Conservation (phyloP, 2,113 vertebrate genomes). For the Barnardius zonarius region DNA sequence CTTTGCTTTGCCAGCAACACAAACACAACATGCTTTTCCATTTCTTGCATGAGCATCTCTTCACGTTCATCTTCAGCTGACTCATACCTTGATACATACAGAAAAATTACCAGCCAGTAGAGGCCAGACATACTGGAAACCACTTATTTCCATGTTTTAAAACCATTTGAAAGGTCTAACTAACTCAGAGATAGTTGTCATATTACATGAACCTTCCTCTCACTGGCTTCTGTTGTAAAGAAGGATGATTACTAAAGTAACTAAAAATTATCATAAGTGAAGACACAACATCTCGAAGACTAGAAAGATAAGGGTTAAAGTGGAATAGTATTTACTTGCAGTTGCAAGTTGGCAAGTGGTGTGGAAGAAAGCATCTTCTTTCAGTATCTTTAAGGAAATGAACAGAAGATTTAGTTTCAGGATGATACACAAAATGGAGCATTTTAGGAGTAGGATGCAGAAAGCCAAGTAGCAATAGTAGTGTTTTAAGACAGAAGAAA, state of each 20-base stretch:
- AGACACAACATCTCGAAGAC: background rate
- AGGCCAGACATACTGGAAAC: background rate
- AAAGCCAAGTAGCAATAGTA: background rate
- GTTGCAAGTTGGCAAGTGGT: background rate
- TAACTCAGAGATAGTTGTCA: background rate
- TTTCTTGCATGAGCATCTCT: conserved; percentile 7
- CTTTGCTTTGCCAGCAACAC: background rate
- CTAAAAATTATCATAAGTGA: background rate
- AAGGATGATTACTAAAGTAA: background rate
- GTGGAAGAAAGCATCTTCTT: background rate
- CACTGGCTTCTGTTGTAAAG: background rate
- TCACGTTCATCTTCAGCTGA: conserved; percentile 19
- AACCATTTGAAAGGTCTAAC: background rate
- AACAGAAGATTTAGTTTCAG: background rate
- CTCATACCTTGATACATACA: background rate
- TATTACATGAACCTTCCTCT: background rate
- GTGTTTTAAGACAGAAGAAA: background rate
- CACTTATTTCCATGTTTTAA: background rate
- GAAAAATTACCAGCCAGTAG: background rate
- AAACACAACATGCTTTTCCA: background rate
- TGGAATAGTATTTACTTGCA: background rate
- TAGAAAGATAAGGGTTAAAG: background rate
- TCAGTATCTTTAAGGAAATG: background rate
- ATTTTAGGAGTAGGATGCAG: background rate
- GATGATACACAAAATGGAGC: background rate